Percentiles rank a stretch among this genome's conserved stretches.
phyloP scores from a whole-genome alignment of 2,888 invertebrate genomes.

The Catocala sponsa region DNA sequence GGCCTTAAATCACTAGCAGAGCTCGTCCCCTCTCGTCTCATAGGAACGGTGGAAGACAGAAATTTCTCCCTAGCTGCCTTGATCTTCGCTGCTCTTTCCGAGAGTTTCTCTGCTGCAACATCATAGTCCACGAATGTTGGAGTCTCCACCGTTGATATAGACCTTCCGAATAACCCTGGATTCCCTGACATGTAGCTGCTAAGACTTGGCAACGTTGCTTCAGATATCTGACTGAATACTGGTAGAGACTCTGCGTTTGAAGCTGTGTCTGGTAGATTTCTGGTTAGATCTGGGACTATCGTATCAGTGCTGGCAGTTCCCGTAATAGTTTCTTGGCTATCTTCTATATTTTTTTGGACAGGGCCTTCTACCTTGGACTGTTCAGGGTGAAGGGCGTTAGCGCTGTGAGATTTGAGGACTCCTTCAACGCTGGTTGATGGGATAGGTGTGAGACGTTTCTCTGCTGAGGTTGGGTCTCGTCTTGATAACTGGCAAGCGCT shows the following conservation, averaged over 20 bases:
- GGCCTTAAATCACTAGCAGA: slow-evolving; percentile 80
- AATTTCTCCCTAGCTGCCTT: slow-evolving; percentile 92
- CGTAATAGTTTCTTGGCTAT: slow-evolving; percentile 73
- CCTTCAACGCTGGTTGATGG: slow-evolving; percentile 66
- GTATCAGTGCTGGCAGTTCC: slow-evolving; percentile 75
- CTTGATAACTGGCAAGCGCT: slow-evolving; percentile 87
- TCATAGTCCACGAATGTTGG: slow-evolving; percentile 60
- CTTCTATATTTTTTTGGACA: slow-evolving; percentile 57
- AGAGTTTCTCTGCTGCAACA: slow-evolving; percentile 68
- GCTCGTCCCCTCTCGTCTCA: slow-evolving; percentile 80
- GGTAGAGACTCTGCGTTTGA: slow-evolving; percentile 52
- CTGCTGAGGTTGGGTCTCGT: slow-evolving; percentile 71
- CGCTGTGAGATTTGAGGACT: slow-evolving; percentile 81
- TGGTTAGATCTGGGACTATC: slow-evolving; percentile 69
- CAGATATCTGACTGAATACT: slow-evolving; percentile 72
- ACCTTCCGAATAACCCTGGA: slow-evolving; percentile 68
- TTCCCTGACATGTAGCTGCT: slow-evolving; percentile 69
- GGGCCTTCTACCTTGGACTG: slow-evolving; percentile 47
- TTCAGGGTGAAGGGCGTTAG: slow-evolving; percentile 79
- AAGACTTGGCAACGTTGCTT: slow-evolving; percentile 69
- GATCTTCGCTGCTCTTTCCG: slow-evolving; percentile 88
- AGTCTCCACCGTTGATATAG: slow-evolving; percentile 69
- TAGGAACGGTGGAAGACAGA: slow-evolving; percentile 83
- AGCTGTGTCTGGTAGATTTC: slow-evolving; percentile 55
- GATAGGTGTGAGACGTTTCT: slow-evolving; percentile 67